Percentiles rank a stretch among this genome's conserved stretches.
Conservation (phyloP, 2,797 vertebrate species). For the Chanos chanos region DNA sequence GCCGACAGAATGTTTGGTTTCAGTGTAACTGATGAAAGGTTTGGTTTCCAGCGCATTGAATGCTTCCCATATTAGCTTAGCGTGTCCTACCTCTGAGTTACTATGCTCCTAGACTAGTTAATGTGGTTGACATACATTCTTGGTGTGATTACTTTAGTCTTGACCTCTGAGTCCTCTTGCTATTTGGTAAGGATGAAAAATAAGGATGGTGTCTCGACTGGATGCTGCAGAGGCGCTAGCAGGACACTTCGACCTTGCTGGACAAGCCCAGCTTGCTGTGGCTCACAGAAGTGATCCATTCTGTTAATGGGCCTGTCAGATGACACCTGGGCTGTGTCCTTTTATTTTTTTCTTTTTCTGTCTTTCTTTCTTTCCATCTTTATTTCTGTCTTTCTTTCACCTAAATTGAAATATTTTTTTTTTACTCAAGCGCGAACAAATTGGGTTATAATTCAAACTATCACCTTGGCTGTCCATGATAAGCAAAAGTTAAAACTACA, state of each 20-base stretch:
- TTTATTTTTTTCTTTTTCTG: too few relatives aligned
- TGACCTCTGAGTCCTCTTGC: slow-evolving; percentile 21
- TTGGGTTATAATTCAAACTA: too few relatives aligned
- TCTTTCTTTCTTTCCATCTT: too few relatives aligned
- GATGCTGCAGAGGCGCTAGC: slow-evolving; percentile 49
- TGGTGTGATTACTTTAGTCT: background rate
- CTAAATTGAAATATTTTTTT: too few relatives aligned
- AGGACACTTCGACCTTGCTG: slow-evolving; percentile 68
- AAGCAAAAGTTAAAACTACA: too few relatives aligned
- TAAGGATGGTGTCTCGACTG: slow-evolving; percentile 46
- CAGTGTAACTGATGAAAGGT: too few relatives aligned
- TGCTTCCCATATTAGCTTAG: background rate
- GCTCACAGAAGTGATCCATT: slow-evolving; percentile 74
- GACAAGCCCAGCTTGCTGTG: slow-evolving; percentile 59
- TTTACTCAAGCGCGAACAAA: too few relatives aligned
- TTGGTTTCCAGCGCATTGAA: too few relatives aligned
- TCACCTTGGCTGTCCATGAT: too few relatives aligned
- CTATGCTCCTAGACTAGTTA: background rate
- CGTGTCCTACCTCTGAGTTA: background rate
- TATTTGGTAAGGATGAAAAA: slow-evolving; percentile 56
- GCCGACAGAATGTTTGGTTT: too few relatives aligned
- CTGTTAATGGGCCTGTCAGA: slow-evolving; percentile 80
- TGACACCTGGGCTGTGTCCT: slow-evolving; percentile 78
- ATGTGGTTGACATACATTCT: background rate
- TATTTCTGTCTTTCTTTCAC: too few relatives aligned